Conservation (phyloP, 1,140 invertebrate species). For the Pygmarrhopalites habei region DNA sequence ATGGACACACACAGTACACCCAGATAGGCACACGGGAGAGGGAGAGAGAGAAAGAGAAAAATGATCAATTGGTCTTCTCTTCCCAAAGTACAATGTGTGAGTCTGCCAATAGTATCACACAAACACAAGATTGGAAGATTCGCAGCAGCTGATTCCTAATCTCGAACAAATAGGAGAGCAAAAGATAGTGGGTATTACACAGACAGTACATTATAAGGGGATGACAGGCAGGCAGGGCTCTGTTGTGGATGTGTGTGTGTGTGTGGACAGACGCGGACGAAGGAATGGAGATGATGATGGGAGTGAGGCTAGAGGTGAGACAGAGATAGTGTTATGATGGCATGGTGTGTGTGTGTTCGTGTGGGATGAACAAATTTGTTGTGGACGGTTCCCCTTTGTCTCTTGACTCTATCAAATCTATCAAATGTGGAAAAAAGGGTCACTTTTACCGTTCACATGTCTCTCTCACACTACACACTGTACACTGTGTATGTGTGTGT, state of each 20-base stretch:
- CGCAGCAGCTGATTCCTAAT: slow-evolving; percentile 6
- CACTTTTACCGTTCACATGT: background rate
- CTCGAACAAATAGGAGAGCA: background rate
- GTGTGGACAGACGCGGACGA: too few relatives aligned
- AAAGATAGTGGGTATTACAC: too few relatives aligned
- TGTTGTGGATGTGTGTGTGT: too few relatives aligned
- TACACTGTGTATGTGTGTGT: too few relatives aligned
- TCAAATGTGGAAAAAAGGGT: slow-evolving; percentile 1
- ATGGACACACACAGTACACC: background rate
- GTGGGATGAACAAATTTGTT: too few relatives aligned
- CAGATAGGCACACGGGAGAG: background rate
- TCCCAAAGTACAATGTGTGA: background rate
- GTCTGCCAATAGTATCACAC: too few relatives aligned
- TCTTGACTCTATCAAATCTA: background rate
- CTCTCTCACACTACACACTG: background rate
- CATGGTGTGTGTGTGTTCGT: too few relatives aligned
- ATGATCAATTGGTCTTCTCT: slow-evolving; percentile 8
- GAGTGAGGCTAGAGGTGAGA: too few relatives aligned
- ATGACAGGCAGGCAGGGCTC: too few relatives aligned
- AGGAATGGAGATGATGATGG: too few relatives aligned
- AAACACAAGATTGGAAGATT: background rate
- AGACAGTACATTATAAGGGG: too few relatives aligned
- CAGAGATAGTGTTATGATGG: too few relatives aligned
- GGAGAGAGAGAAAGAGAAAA: background rate
- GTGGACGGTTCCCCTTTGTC: background rate